phyloP scores from a whole-genome alignment of 2,113 vertebrate genomes.

The Semnornis frantzii region DNA sequence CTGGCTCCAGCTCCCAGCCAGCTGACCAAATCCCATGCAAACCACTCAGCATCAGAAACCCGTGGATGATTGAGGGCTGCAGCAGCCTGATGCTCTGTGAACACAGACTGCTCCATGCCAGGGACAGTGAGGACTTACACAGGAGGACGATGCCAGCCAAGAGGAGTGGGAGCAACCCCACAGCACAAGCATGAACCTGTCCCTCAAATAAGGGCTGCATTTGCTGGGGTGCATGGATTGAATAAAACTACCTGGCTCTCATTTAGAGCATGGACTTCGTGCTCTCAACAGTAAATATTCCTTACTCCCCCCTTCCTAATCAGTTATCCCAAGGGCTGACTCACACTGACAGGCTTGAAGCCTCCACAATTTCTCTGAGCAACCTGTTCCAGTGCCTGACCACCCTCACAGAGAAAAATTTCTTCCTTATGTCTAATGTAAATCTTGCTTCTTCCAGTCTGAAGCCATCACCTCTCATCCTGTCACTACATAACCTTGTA shows the following conservation, averaged over 20 bases:
- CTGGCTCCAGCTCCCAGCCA: not conserved
- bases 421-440: too few relatives aligned
- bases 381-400: too few relatives aligned
- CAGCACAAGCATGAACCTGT: accelerated
- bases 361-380: too few relatives aligned
- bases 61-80: not conserved
- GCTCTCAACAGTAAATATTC: not conserved
- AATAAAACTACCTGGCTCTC: not conserved
- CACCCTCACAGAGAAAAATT: too few relatives aligned
- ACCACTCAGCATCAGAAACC: not conserved
- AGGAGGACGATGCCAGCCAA: not conserved
- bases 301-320: not conserved
- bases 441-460: too few relatives aligned
- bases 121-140: not conserved
- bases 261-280: not conserved
- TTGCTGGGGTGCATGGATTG: not conserved
- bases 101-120: not conserved
- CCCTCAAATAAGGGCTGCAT: not conserved
- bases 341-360: too few relatives aligned
- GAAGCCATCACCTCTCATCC: too few relatives aligned
- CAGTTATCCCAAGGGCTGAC: not conserved
- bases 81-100: not conserved
- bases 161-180: not conserved
- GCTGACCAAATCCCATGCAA: not conserved
- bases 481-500: too few relatives aligned